A percentile compares a stretch with the other conserved stretches of the same genome.
Evolutionary conservation across 2,113 vertebrate species (phyloP).

Genomic region (Spea bombifrons): DNA sequence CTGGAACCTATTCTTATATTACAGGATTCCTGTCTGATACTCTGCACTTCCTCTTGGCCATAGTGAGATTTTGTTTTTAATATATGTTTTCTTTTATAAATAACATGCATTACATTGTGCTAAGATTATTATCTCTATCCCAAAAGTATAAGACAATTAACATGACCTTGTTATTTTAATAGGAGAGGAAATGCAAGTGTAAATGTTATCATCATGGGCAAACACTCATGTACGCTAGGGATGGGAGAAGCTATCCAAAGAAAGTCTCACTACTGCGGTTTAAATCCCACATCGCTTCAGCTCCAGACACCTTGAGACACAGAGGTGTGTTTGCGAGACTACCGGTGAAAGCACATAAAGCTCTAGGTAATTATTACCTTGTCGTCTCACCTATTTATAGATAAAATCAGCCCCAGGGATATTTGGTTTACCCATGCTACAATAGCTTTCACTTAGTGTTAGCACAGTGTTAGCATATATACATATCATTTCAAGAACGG

Average conservation of each 20-base stretch:
- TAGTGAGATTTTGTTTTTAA: no score
- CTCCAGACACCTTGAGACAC: background rate
- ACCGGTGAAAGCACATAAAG: background rate
- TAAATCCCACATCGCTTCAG: background rate
- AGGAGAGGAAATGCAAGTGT: background rate
- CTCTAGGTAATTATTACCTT: background rate
- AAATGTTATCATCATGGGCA: background rate
- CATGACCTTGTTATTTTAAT: background rate
- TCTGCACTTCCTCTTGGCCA: no score
- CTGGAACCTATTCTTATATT: no score
- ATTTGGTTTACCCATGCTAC: background rate
- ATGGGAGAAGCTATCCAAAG: background rate
- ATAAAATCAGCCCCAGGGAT: background rate
- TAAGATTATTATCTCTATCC: background rate
- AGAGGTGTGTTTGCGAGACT: background rate
- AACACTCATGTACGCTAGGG: background rate
- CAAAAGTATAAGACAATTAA: background rate
- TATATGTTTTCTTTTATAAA: no score
- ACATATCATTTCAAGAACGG: no score
- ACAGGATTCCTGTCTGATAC: no score
- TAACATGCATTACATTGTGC: no score
- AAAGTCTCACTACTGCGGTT: background rate
- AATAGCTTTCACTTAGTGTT: background rate
- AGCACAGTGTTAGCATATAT: no score
- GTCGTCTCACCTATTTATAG: background rate